Evolutionary conservation across 2,113 vertebrate genomes (phyloP).

Genomic region (Natator depressus): DNA sequence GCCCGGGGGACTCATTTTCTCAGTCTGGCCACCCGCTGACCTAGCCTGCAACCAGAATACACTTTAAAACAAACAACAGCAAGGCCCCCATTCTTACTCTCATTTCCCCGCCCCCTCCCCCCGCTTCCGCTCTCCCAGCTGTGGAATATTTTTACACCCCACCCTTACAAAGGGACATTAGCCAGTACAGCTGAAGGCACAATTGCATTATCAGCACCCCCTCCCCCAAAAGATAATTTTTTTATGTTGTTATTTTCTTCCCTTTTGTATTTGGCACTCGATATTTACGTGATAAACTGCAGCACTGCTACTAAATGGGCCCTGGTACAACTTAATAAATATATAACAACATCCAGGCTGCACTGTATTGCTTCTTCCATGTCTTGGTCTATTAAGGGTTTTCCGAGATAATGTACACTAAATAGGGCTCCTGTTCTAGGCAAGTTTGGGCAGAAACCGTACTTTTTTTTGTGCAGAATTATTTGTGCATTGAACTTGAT

Average conservation of each 20-base stretch:
- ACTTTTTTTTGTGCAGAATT: constrained; percentile 23
- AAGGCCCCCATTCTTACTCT: background rate
- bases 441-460: background rate
- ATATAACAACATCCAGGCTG: constrained; percentile 67
- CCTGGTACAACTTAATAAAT: constrained; percentile 76
- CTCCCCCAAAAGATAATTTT: constrained; percentile 73
- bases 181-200: constrained; percentile 71
- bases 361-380: background rate
- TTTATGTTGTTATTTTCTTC: constrained; percentile 78
- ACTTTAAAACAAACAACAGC: constrained; percentile 68
- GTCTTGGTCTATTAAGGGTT: constrained; percentile 51
- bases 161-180: constrained; percentile 64
- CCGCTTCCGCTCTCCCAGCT: background rate
- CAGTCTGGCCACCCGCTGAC: constrained; percentile 74
- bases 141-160: constrained; percentile 59
- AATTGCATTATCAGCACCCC: constrained; percentile 70
- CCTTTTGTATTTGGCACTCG: constrained; percentile 72
- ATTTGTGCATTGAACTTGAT: background rate
- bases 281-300: constrained; percentile 77
- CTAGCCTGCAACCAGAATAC: constrained; percentile 71
- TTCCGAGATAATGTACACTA: constrained; percentile 31
- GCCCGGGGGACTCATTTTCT: constrained; percentile 81
- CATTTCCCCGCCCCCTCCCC: background rate
- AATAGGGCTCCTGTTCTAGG: background rate
- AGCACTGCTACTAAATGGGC: constrained; percentile 73